Evolutionary conservation across 2,113 vertebrate species (phyloP).

Genomic region (Macrotis lagotis): DNA sequence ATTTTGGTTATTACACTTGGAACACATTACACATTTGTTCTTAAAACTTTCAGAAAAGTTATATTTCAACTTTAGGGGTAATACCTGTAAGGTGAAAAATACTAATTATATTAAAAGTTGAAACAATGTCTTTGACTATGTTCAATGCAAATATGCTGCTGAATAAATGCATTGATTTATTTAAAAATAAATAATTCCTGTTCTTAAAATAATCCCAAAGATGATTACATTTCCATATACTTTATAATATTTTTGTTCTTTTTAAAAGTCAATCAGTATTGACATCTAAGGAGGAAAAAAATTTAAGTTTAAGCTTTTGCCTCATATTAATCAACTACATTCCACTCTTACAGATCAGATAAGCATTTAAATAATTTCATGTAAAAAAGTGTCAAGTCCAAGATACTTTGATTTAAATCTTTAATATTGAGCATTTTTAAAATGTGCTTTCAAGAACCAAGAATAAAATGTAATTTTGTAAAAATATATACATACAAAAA

Average conservation of each 20-base stretch:
- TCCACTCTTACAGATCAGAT: neutral
- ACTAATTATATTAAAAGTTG: neutral
- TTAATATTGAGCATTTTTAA: slow-evolving; percentile 81
- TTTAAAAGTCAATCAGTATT: neutral
- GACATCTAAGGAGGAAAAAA: neutral
- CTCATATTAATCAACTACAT: neutral
- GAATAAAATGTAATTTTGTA: slow-evolving; percentile 83
- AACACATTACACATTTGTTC: neutral
- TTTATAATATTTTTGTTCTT: neutral
- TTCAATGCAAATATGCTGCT: neutral
- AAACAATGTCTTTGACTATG: neutral
- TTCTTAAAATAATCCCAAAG: neutral
- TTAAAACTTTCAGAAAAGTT: neutral
- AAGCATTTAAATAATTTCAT: neutral
- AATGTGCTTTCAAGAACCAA: slow-evolving; percentile 80
- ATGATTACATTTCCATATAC: neutral
- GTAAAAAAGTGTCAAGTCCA: slow-evolving; percentile 71
- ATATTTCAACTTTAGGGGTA: neutral
- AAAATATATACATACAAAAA: slow-evolving; percentile 86
- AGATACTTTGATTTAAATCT: slow-evolving; percentile 77
- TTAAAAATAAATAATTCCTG: neutral
- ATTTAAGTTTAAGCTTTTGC: neutral
- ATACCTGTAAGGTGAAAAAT: neutral
- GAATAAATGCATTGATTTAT: neutral
- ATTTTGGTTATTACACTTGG: neutral